phyloP scores from a whole-genome alignment of 2,888 invertebrate species.

The Drosophila tanythrix region DNA sequence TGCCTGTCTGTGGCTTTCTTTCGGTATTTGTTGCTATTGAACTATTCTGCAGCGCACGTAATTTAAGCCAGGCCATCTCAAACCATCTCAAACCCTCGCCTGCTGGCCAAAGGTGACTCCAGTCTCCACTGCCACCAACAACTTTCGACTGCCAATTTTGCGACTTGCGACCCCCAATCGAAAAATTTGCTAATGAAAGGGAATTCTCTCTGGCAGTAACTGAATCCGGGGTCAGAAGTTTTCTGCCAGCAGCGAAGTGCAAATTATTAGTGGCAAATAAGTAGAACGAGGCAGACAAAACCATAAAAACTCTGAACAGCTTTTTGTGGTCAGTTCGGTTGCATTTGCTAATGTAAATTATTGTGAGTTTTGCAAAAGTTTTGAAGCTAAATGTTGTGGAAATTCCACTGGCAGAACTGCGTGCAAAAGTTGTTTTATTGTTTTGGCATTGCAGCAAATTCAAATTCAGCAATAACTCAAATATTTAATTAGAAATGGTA shows the following conservation, averaged over 20 bases:
- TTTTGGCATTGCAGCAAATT: constrained; percentile 17
- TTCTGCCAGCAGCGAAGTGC: constrained; percentile 59
- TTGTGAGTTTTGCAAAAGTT: constrained; percentile 39
- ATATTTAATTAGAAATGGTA: constrained; percentile 1
- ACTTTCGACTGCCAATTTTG: constrained; percentile 27
- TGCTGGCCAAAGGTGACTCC: not conserved
- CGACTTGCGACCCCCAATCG: constrained; percentile 9
- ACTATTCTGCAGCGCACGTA: constrained; percentile 59
- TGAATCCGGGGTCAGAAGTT: constrained; percentile 45
- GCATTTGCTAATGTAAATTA: constrained; percentile 73
- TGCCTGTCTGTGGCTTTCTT: constrained; percentile 40
- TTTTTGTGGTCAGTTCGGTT: constrained; percentile 63
- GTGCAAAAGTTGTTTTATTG: constrained; percentile 27
- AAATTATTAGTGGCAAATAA: constrained; percentile 71
- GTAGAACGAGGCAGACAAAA: constrained; percentile 29
- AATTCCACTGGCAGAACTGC: constrained; percentile 4
- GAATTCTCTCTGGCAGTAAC: constrained; percentile 68
- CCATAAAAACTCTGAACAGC: constrained; percentile 29
- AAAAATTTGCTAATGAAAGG: constrained; percentile 67
- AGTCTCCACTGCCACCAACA: constrained; percentile 1
- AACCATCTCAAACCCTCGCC: not conserved
- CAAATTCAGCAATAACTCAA: not conserved
- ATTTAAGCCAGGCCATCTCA: constrained; percentile 41
- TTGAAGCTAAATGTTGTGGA: constrained; percentile 13
- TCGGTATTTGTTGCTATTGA: constrained; percentile 43